phyloP scores from a whole-genome alignment of 1,140 invertebrate genomes.

The Gonioctena quinquepunctata region DNA sequence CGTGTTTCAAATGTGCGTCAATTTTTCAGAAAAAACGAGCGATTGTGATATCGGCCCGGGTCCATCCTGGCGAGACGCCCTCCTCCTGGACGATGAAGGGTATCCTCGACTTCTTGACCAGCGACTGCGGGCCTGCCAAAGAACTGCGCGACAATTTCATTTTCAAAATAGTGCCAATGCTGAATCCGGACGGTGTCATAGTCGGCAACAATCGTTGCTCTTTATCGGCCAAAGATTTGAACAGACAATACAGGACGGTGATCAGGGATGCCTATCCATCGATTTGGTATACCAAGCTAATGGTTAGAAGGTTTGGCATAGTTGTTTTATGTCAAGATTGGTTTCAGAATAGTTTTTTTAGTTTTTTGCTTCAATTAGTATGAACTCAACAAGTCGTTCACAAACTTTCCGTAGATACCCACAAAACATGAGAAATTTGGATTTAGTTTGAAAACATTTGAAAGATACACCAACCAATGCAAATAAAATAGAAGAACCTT shows the following conservation, averaged over 20 bases:
- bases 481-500: too few relatives aligned
- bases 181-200: conserved; percentile 95
- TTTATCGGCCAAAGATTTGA: conserved; percentile 83
- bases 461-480: too few relatives aligned
- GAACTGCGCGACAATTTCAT: conserved; percentile 91
- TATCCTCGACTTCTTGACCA: conserved; percentile 87
- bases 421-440: too few relatives aligned
- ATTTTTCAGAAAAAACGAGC: conserved; percentile 79
- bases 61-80: conserved; percentile 95
- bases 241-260: conserved; percentile 86
- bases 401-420: neutral
- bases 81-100: conserved; percentile 98
- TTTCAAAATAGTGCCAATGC: conserved; percentile 94
- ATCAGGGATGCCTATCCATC: conserved; percentile 89
- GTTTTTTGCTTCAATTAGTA: too few relatives aligned
- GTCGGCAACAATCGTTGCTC: conserved; percentile 92
- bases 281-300: conserved; percentile 91
- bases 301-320: conserved; percentile 71
- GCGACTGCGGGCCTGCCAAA: conserved; percentile 75
- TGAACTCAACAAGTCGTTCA: too few relatives aligned
- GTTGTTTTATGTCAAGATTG: neutral
- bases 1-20: too few relatives aligned
- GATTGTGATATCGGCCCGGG: conserved; percentile 85
- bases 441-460: too few relatives aligned
- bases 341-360: too few relatives aligned